Conservation (phyloP, 1,140 invertebrate species). For the Adelges cooleyi region DNA sequence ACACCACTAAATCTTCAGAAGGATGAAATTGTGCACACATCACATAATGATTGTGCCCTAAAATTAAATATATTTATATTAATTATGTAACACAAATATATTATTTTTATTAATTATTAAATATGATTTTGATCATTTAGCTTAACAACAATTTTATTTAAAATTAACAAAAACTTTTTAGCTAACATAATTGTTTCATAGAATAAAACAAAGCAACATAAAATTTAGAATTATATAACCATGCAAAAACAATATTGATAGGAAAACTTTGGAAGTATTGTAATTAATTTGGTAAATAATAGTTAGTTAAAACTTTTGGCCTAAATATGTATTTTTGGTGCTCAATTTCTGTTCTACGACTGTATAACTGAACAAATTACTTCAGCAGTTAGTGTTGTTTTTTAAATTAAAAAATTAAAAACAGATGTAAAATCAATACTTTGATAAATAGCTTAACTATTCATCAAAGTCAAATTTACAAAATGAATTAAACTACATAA, state of each 20-base stretch:
- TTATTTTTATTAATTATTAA: background rate
- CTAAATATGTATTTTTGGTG: too few relatives aligned
- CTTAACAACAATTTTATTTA: too few relatives aligned
- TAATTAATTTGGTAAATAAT: background rate
- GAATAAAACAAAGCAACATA: too few relatives aligned
- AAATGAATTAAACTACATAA: background rate
- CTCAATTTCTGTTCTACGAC: too few relatives aligned
- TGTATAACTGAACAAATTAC: too few relatives aligned
- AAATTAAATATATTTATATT: slow-evolving; percentile 3
- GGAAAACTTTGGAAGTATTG: background rate
- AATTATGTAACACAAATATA: background rate
- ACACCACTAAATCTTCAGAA: slow-evolving; percentile 91
- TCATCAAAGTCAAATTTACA: background rate
- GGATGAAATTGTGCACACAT: slow-evolving; percentile 99
- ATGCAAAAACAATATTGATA: background rate
- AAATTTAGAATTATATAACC: too few relatives aligned
- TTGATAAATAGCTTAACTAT: background rate
- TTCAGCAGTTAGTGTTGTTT: too few relatives aligned
- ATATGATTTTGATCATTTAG: too few relatives aligned
- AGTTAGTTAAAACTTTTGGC: too few relatives aligned
- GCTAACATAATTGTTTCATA: too few relatives aligned
- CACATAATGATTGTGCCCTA: slow-evolving; percentile 92
- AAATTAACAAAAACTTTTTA: too few relatives aligned
- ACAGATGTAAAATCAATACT: background rate
- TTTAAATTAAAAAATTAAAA: too few relatives aligned